Base-by-base conservation (phyloP, 2,888 invertebrate species). In the Xestia c-nigrum region DNA sequence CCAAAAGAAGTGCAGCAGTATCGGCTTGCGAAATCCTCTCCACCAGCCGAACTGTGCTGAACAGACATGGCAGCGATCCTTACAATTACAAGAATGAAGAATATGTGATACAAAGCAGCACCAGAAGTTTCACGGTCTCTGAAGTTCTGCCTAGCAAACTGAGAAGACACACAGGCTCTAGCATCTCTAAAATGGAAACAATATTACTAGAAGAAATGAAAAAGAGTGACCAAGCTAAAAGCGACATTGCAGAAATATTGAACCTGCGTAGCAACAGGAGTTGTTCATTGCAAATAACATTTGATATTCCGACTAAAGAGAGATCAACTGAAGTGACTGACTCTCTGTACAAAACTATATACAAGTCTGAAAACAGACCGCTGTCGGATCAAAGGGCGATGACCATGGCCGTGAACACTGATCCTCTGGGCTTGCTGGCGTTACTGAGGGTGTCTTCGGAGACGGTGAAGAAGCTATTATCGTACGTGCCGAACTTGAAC, bases 361-460 rank as follows among this genome's bases (percentile, higher is more conserved):
- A 77, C 4, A 80, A 85, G 1, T 24, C 46, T 38, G 71, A 71
- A 64, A 68, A 83, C 43, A 73, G 74, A 43, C 16, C 61, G 31
- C 7, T 12, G 0, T 21, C 59, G 14, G 46, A 67, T 55, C 66
- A 74, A 31, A 61, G 21, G 14, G 59, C 72, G 59, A 92, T 93
- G 85, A 92, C 94, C 0, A 94, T 94, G 76, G 95, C 94, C 5
- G 94, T 95, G n/a, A 96, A 96, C 74, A 96, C 96, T 6, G 96
- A 96, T 69, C 96, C 96, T 12, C 74, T 96, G 1, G 93, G 95
- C 16, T 82, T 95, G 19, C 71, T 93, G 1, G 91, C 93, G 3
- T 84, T 96, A 59, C 59, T 96, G 65, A 91, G 89, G 38, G 87
- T 95, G 63, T 95, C 95, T 3, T 90, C 92, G 2, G 95, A 94